Evolutionary conservation across 2,797 vertebrate genomes (phyloP).

Genomic region (Margarornis squamiger): DNA sequence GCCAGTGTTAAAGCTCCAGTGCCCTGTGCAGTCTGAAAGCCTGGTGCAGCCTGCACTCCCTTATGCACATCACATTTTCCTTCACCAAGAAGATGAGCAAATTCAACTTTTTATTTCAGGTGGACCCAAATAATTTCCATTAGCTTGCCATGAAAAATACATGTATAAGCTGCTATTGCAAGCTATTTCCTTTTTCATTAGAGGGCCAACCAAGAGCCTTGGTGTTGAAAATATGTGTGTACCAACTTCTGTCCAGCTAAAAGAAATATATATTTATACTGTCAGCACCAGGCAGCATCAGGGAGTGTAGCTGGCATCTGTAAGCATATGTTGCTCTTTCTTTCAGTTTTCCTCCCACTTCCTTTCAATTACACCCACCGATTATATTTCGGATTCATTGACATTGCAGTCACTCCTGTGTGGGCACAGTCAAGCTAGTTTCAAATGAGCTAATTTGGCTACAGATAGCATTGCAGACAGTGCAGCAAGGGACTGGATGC

Average conservation of each 20-base stretch:
- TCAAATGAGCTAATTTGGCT: slow-evolving; percentile 10
- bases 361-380: background rate
- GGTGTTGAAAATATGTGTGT: background rate
- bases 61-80: fast-evolving
- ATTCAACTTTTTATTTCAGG: background rate
- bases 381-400: background rate
- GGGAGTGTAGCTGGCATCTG: background rate
- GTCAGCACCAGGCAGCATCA: background rate
- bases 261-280: background rate
- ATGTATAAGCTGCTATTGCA: background rate
- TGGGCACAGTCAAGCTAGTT: slow-evolving; percentile 14
- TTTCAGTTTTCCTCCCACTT: background rate
- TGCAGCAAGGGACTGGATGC: background rate
- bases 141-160: background rate
- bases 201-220: background rate
- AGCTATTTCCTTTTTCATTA: background rate
- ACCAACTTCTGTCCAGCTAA: background rate
- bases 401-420: slow-evolving; percentile 44
- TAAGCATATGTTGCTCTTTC: background rate
- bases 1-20: background rate
- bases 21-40: background rate
- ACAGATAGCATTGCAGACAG: background rate
- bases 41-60: background rate
- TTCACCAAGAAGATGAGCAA: background rate
- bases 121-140: background rate